Percentiles rank a stretch among this genome's conserved stretches.
Evolutionary conservation across 2,113 vertebrate species (phyloP).

Genomic region (Gasterosteus aculeatus): DNA sequence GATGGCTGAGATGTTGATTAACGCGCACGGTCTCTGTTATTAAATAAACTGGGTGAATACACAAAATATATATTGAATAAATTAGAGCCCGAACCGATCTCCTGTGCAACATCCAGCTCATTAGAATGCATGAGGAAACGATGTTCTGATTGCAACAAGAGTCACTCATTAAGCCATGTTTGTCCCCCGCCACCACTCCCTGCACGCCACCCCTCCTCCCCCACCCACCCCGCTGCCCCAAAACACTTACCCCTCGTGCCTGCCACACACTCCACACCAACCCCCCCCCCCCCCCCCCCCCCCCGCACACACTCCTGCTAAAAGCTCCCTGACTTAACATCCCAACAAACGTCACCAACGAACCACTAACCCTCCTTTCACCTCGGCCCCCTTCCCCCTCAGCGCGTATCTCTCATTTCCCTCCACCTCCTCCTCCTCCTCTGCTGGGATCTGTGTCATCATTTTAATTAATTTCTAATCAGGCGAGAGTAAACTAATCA

Average conservation of each 20-base stretch:
- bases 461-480: slow-evolving; percentile 89
- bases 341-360: slow-evolving; percentile 73
- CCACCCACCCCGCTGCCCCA: slow-evolving; percentile 31
- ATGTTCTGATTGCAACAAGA: slow-evolving; percentile 81
- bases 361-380: slow-evolving; percentile 63
- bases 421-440: slow-evolving; percentile 56
- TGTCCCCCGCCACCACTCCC: slow-evolving; percentile 69
- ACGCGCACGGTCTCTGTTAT: slow-evolving; percentile 74
- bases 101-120: slow-evolving; percentile 74
- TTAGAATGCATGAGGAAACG: slow-evolving; percentile 80
- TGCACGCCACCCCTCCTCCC: slow-evolving; percentile 17
- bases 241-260: slow-evolving; percentile 70
- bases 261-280: slow-evolving; percentile 67
- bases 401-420: slow-evolving; percentile 37
- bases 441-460: slow-evolving; percentile 84
- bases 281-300: slow-evolving; percentile 52
- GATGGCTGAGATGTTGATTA: slow-evolving; percentile 79
- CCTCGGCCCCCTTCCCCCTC: slow-evolving; percentile 2
- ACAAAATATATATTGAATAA: slow-evolving; percentile 82
- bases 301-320: slow-evolving; percentile 61
- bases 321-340: slow-evolving; percentile 68
- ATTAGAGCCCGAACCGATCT: slow-evolving; percentile 74
- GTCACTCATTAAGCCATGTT: slow-evolving; percentile 81
- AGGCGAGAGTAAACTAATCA: slow-evolving; percentile 87
- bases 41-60: slow-evolving; percentile 80